Evolutionary conservation across 2,797 vertebrate genomes (phyloP), one percentile per base, ranked within the genome.

Genomic region (Phoeniculus purpureus): DNA sequence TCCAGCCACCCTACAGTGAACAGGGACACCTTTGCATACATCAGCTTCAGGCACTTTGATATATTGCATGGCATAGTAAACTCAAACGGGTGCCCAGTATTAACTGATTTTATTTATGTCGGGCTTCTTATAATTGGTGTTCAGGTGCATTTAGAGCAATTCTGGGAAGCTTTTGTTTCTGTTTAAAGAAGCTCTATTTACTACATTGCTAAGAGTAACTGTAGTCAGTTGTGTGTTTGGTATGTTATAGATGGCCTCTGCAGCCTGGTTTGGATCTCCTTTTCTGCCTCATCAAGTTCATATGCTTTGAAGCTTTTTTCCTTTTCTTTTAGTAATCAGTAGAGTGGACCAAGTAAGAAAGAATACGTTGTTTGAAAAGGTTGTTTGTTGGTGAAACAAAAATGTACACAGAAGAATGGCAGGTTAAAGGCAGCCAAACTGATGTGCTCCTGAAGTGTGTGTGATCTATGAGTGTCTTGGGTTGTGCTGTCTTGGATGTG

Each of bases 1-100:
- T 65, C 67, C 43, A 32, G 22, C 1, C 0, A 0, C 40, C 3
- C 7, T 51, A 52, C 17, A 47, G 3, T 31, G 43, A 75, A 27
- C 80, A 66, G 16, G 21, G 67, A 60, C 8, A 55, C 55, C 60
- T 67, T 66, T 23, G 47, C 2, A 9, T 31, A 60, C 54, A 17
- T 61, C 27, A 43, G 8, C 5, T 66, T 66, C 10, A 20, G 31
- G 51, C 60, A 32, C 47, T 85, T 67, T 47, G 25, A 12, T 82
- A 67, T 80, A 15, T 58, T 81, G 51, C 26, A 27, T 29, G 66
- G 29, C 6, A 8, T 2, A 58, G 22, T 70, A 48, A 12, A 14
- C 43, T 68, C n/a, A 58, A 15, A 47, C 16, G 60, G 7, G 7
- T 61, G 80, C 82, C 7, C 20, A 14, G 3, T 37, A 81, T 61